A percentile compares a stretch with the other conserved stretches of the same genome.
phyloP scores from a whole-genome alignment of 92 coral and sea anemone species.

The Galaxea fascicularis region DNA sequence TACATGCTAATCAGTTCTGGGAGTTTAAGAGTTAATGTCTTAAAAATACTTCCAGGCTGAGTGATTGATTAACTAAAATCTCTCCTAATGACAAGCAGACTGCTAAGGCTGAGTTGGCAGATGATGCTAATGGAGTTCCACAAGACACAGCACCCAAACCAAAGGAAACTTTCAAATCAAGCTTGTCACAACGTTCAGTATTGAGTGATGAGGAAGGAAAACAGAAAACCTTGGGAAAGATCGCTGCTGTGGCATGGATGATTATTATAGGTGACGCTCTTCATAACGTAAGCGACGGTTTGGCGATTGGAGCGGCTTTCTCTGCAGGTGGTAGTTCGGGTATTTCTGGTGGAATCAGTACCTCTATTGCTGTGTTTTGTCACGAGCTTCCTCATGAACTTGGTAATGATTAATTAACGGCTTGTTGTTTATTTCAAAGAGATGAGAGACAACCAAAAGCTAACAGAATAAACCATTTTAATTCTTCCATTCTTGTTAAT shows the following conservation, averaged over 20 bases:
- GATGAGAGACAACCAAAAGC: background rate
- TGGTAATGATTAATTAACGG: constrained; percentile 56
- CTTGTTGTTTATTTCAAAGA: background rate
- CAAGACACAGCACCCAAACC: constrained; percentile 20
- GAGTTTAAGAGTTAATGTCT: too few relatives aligned
- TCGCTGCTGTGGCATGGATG: constrained; percentile 77
- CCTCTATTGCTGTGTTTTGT: constrained; percentile 93
- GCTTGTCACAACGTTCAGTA: constrained; percentile 73
- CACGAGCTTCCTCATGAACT: constrained; percentile 97
- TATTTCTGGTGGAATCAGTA: constrained; percentile 90
- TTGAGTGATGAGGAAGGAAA: constrained; percentile 62
- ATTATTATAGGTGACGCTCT: constrained; percentile 95
- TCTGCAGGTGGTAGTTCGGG: constrained; percentile 81
- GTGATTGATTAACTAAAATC: background rate
- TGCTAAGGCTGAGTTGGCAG: background rate
- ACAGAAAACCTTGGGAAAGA: background rate
- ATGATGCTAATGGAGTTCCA: background rate
- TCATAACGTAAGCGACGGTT: constrained; percentile 95
- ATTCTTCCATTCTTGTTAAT: too few relatives aligned
- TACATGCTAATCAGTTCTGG: too few relatives aligned
- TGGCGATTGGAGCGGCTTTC: constrained; percentile 98
- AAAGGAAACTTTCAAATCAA: constrained; percentile 47
- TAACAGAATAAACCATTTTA: background rate
- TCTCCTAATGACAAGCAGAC: constrained; percentile 13
- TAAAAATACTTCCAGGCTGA: too few relatives aligned